Evolutionary conservation across 2,113 vertebrate genomes (phyloP), one percentile per base, ranked within the genome.

Genomic region (Agelaius phoeniceus): DNA sequence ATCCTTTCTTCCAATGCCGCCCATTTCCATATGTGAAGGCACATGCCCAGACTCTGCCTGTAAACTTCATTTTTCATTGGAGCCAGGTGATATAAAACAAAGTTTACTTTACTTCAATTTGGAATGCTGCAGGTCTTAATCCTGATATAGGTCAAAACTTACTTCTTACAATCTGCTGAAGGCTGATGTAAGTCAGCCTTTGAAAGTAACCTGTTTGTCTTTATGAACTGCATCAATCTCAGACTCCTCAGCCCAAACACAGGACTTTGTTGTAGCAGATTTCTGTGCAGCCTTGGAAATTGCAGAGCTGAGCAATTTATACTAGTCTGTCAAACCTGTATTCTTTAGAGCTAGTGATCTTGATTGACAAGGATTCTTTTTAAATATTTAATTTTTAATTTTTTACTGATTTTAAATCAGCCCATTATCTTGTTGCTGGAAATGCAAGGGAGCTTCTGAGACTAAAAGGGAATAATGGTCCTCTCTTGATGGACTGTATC

Each of bases 161-260:
- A 39, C 75, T 84, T 95, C 79, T 91, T 87, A 72, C 59, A 58
- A 28, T 52, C 80, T 76, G 83, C 96, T 96, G 65, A 87, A 85
- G 73, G 82, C 84, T 93, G 6, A 33, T 80, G 26, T n/a, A 93
- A 91, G 28, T 79, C 16, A 87, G 59, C 84, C 92, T 79, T 65
- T 89, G n/a, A 51, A 95, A 78, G 76, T 71, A 73, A 87, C 48
- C 87, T 93, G 26, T 84, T 78, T 72, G 63, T 69, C 46, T 92
- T 93, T 69, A 87, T 82, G 87, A 89, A 58, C 68, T 82, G 33
- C 68, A 96, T 95, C 92, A 95, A 84, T 97, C 94, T 95, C 69
- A 68, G 55, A 21, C 81, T 87, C 41, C 1, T 89, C 67, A 83
- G 62, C 35, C 49, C 54, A 90, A 95, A 75, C 24, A 41, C 49